Evolutionary conservation across 92 coral and sea anemone species (phyloP), one percentile per base, ranked within the genome.

Genomic region (Porites rus): DNA sequence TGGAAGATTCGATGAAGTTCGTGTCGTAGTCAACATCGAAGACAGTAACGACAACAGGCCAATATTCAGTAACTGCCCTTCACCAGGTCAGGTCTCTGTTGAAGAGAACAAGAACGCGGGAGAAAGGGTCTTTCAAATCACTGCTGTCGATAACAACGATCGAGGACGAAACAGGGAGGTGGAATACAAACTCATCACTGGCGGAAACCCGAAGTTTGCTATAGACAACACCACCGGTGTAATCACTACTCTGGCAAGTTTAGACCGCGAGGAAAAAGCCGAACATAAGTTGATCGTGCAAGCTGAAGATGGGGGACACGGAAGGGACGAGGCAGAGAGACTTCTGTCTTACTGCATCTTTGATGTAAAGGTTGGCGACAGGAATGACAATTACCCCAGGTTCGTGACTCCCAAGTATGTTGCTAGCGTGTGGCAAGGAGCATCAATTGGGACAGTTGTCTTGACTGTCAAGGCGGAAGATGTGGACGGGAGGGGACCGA

Each of bases 241-340:
- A 21, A 88, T 96, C 14, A 83, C 82, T 14, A 96, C 99, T 5
- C 75, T 91, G 5, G 76, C 88, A 58, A 89, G 86, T 20, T 82
- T 96, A 53, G 99, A 96, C 79, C 92, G 99, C 54, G 99, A 96
- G 63, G 79, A 28, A 13, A 68, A 64, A 54, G 76, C 65, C n/a
- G 68, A 54, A 1, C 90, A 94, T 78, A 94, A 90, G 1, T 85
- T 96, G 11, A 91, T 94, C 51, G 89, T 93, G 20, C 84, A 89
- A 69, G 99, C 98, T 9, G 94, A 93, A 53, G 99, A 96, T 84
- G 96, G 96, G 7, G 96, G 98, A 6, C 96, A 89, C 50, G 96
- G 95, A 8, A 90, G 94, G n/a, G 63, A 86, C 10, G 74, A 56
- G 12, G 96, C 89, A 54, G 94, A 93, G 66, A 79, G 96, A 8